These are phyloP conservation scores for Neomicropteryx cornuta DNA, from an alignment of 1,140 invertebrate species.

Conservation along the genomic window DNA sequence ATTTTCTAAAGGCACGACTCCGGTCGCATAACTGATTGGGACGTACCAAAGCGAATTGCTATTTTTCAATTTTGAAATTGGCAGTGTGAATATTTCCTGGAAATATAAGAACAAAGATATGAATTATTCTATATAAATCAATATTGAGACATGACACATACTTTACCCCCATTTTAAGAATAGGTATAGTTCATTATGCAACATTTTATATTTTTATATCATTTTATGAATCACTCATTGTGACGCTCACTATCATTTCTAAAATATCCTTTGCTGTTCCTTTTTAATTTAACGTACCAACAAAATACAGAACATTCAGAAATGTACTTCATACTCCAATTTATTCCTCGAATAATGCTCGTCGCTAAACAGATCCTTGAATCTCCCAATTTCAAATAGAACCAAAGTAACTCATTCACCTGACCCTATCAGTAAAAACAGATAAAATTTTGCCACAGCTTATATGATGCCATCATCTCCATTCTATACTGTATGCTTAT, in stretches of 20 bases:
- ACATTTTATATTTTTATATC: conserved; percentile 4
- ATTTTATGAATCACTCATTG: not conserved
- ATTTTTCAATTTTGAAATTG: conserved; percentile 15
- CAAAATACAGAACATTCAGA: too few relatives aligned
- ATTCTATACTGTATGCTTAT: too few relatives aligned
- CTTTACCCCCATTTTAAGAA: not conserved
- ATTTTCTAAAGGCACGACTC: conserved; percentile 11
- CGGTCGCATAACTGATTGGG: conserved; percentile 26
- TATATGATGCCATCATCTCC: not conserved
- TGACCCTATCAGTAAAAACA: not conserved
- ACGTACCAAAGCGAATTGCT: conserved; percentile 30
- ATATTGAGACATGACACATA: not conserved
- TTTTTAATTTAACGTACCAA: too few relatives aligned
- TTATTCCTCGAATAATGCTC: too few relatives aligned
- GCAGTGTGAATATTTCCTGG: conserved; percentile 41
- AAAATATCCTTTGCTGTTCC: too few relatives aligned
- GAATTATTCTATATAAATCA: not conserved
- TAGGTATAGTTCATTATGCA: not conserved
- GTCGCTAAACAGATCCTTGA: too few relatives aligned
- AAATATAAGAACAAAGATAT: conserved; percentile 7
- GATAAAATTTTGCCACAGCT: not conserved
- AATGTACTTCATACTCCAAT: too few relatives aligned
- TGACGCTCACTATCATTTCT: conserved; percentile 2
- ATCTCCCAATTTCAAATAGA: conserved; percentile 1
- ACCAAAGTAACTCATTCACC: conserved; percentile 1